Evolutionary conservation across 2,113 vertebrate genomes (phyloP), one percentile per base, ranked within the genome.

Genomic region (Xiphophorus hellerii): DNA sequence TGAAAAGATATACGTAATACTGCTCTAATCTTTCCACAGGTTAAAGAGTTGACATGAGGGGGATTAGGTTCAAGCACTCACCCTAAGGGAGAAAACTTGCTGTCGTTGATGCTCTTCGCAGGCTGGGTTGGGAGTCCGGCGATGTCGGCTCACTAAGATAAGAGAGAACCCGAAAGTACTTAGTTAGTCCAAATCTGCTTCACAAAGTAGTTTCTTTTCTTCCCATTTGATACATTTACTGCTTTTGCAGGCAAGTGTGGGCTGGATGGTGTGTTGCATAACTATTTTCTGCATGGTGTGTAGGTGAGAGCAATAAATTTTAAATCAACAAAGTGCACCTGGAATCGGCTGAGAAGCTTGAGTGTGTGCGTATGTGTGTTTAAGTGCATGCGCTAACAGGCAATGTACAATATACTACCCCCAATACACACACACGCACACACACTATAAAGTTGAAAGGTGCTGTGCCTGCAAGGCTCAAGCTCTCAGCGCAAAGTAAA

Each of bases 291-390:
- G 54, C 69, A 63, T 13, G 30, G 76, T 75, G 83, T 72, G 81
- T 82, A 73, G 86, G 80, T 84, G 78, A 93, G 88, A 80, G 90
- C 81, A 78, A 84, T 87, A 90, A 91, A 92, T 69, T 89, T 82
- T 74, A 39, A 71, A 90, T 91, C 86, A 90, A 90, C 88, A 93
- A 88, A 87, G 90, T 84, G 84, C 90, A 93, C 91, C 90, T 92
- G 92, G 90, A 88, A 87, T 89, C 76, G 25, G 63, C 80, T 74
- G 75, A 66, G 77, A 88, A 84, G 82, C 69, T 37, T 61, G 61
- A 80, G 70, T 74, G 67, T 87, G 72, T 70, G 71, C 4, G 71
- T 72, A 69, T 65, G 72, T 80, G 70, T 73, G 37, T 78, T 60
- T 35, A 39, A 54, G 69, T 86, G 78, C 81, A 85, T 82, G 88